Base-by-base conservation (phyloP, 2,797 vertebrate genomes). In the Champsocephalus gunnari region DNA sequence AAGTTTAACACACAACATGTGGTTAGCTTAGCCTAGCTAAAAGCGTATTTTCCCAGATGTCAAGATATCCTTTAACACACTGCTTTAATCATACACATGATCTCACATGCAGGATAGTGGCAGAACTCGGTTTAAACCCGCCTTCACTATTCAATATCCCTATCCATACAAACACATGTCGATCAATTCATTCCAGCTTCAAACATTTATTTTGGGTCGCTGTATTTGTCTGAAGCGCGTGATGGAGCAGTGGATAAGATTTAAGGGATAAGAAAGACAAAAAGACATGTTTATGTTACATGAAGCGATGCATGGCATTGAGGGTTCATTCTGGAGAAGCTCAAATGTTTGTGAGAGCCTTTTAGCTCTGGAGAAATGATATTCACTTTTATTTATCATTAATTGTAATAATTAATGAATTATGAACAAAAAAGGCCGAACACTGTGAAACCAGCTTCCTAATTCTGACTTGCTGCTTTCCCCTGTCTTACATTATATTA, bases 1-100 rank as follows among this genome's bases (percentile, higher is more conserved):
- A 28, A 59, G 21, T 32, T 71, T 78, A 32, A 12, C 69, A 78
- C 65, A 73, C 45, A 71, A 62, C 56, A 38, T 55, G 61, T 66
- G 38, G 59, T 59, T 54, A 53, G 45, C 13, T 45, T 47, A 61
- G 28, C 21, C 49, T 54, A 17, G 54, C 71, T 66, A 58, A 9
- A 21, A 9, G 7, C 4, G 3, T 13, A 21, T 61, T 47, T 47
- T 41, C 21, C 11, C 38, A 34, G 56, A 64, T 17, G 54, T 59
- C 14, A 38, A 56, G 38, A 2, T 49, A n/a, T 54, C 16, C 9
- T 63, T 60, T 50, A 47, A 61, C n/a, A 24, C 12, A 50, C 21
- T 24, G 19, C 8, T 72, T 68, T 53, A n/a, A n/a, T 45, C 6
- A 38, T 4, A 50, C 51, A 32, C 16, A 32, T 38, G 19, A 32